Evolutionary conservation across 2,888 invertebrate species (phyloP).

Genomic region (Apoda limacodes): DNA sequence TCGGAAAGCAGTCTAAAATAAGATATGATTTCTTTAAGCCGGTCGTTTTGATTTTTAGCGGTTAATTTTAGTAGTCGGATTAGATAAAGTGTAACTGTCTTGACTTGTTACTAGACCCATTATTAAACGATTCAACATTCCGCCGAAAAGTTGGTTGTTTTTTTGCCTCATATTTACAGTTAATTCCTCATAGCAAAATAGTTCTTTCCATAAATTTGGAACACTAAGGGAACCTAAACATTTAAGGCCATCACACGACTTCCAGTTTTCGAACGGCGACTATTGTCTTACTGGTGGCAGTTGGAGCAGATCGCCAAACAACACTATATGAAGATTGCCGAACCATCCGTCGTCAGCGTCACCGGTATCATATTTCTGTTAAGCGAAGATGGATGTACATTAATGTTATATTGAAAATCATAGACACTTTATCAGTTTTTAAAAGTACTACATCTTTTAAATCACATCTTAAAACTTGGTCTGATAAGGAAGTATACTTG

Average conservation of each 20-base stretch:
- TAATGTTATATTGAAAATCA: constrained; percentile 10
- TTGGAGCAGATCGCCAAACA: constrained; percentile 2
- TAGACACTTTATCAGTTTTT: constrained; percentile 23
- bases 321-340: constrained; percentile 1
- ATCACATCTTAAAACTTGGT: constrained; percentile 14
- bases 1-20: neutral
- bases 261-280: constrained; percentile 1
- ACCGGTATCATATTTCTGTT: constrained; percentile 4
- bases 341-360: constrained; percentile 1
- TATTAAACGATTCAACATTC: constrained; percentile 1
- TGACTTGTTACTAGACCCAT: constrained; percentile 1
- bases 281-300: constrained; percentile 1
- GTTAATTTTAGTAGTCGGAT: neutral
- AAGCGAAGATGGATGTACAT: constrained; percentile 23
- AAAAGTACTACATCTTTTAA: constrained; percentile 20
- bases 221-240: constrained; percentile 2
- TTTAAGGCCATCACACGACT: constrained; percentile 1
- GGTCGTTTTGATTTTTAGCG: neutral
- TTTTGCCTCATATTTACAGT: constrained; percentile 2
- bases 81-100: constrained; percentile 3
- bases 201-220: constrained; percentile 1
- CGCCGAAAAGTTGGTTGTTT: constrained; percentile 1
- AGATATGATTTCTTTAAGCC: neutral
- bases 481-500: constrained; percentile 23
- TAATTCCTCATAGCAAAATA: constrained; percentile 1